Evolutionary conservation across 2,113 vertebrate species (phyloP), one percentile per base, ranked within the genome.

Genomic region (Scophthalmus maximus): DNA sequence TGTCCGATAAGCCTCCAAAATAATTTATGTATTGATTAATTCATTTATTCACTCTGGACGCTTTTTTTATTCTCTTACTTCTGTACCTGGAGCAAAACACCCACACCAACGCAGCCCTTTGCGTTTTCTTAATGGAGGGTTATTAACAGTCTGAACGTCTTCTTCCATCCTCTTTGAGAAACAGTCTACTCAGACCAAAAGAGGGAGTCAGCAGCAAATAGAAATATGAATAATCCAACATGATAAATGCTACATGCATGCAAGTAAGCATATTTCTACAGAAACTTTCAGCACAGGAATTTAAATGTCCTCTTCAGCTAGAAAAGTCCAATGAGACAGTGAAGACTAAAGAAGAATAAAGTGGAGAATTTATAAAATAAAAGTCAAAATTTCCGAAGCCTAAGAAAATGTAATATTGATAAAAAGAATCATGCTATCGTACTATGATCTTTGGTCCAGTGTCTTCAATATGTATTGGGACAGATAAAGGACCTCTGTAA

Each of bases 161-260:
- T n/a, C 23, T 12, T 60, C 32, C 8, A 11, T 30, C 25, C 25
- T 30, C 18, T 14, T n/a, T 14, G 34, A 44, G 18, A 51, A 32
- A 32, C 8, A 9, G 36, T 14, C n/a, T 20, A 5, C 18, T 30
- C 15, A 4, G 47, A 71, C 47, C 34, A 5, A 68, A 20, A 26
- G 22, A 53, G 22, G 8, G 36, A 25, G 9, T 22, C 32, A 26
- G 25, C 42, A 58, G 52, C 30, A 12, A 46, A 3, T n/a, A 46
- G 42, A 46, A 46, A 46, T 46, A 46, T 46, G 42, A n/a, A 46
- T 46, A 46, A 46, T 46, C 42, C n/a, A n/a, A n/a, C n/a, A n/a
- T n/a, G n/a, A n/a, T n/a, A n/a, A n/a, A n/a, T 46, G 17, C 42
- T n/a, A n/a, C 42, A 46, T 46, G 42, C 42, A 46, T 46, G 42